Evolutionary conservation across 2,113 vertebrate genomes (phyloP), one percentile per base, ranked within the genome.

Genomic region (Callionymus lyra): DNA sequence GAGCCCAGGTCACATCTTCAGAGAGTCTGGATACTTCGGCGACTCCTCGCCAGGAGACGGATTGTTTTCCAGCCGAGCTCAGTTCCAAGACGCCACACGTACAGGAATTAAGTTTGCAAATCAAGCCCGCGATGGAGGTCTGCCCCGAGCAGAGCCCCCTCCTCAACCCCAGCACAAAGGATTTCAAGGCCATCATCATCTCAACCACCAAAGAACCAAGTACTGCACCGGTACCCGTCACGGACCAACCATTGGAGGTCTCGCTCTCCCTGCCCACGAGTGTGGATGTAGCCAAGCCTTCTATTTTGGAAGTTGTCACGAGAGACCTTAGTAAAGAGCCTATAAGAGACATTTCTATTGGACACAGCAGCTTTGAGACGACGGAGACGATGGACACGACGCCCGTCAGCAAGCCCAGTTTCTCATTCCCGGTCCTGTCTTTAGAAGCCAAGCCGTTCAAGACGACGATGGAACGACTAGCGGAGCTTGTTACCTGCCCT

Each of bases 391-490:
- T 80, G 76, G 84, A 84, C 76, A 59, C 65, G 33, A 59, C 76
- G 55, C 71, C 76, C 15, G 76, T 81, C 21, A 73, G 55, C 52
- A 88, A 88, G 61, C 56, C 67, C 31, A 72, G 65, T 63, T 72
- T 82, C 68, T 80, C 70, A 9, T 80, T 84, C 59, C 59, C 70
- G 11, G 72, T 70, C 53, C 85, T 83, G n/a, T 82, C 84, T 17
- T 68, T 59, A 14, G 87, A 81, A 56, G 86, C 85, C 57, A 87
- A 88, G 39, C 81, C 79, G 46, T 8, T 72, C 6, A 88, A 87
- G 67, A 76, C 77, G 36, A 74, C 82, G 2, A 57, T 84, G 12
- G 80, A 83, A 34, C 74, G 82, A 34, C 59, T 88, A 1, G 59
- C 79, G 1, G 77, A 81, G 63, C 84, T 81, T 45, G 55, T 77